Evolutionary conservation across 2,113 vertebrate genomes (phyloP), one percentile per base, ranked within the genome.

Genomic region (Oreotrochilus melanogaster): DNA sequence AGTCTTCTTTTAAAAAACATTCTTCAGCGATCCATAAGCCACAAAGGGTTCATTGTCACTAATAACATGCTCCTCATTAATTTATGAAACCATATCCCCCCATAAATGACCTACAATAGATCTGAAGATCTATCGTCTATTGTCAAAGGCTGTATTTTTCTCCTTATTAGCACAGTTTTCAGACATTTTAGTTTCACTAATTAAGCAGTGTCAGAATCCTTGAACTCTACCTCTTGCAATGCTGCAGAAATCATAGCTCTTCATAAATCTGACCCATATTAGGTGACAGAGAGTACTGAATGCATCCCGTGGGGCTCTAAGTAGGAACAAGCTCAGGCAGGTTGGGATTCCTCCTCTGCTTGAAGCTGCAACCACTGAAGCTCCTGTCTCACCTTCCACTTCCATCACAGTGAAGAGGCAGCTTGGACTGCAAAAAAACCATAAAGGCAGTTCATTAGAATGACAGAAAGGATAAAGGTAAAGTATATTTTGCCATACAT

Each of bases 21-120:
- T 94, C 81, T 60, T 88, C 75, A 83, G 67, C 73, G 90, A 94
- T 54, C 21, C 35, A 23, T 73, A 80, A 80, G 51, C 56, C 75
- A 96, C 78, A 96, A 73, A 83, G 92, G 64, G 67, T 56, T 86
- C 88, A 60, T 93, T 96, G 85, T 93, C 53, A 51, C 56, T 76
- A 91, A 80, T 73, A 93, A 54, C 35, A n/a, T 14, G 33, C 56
- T 86, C 67, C 64, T 93, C 88, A 67, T 92, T 94, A 95, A 86
- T 95, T 88, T 84, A 43, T 60, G 87, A 86, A 89, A 66, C 42
- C 45, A 31, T 58, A 86, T 76, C 71, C 12, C 15, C 37, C n/a
- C 47, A 37, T n/a, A 78, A 7, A 45, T 50, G 84, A 83, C 67
- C n/a, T 93, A 73, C 15, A 51, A 37, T 6, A 47, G 85, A 86